These are phyloP conservation scores for Dermolepida albohirtum DNA, from an alignment of 2,888 invertebrate species.

Conservation along the genomic window DNA sequence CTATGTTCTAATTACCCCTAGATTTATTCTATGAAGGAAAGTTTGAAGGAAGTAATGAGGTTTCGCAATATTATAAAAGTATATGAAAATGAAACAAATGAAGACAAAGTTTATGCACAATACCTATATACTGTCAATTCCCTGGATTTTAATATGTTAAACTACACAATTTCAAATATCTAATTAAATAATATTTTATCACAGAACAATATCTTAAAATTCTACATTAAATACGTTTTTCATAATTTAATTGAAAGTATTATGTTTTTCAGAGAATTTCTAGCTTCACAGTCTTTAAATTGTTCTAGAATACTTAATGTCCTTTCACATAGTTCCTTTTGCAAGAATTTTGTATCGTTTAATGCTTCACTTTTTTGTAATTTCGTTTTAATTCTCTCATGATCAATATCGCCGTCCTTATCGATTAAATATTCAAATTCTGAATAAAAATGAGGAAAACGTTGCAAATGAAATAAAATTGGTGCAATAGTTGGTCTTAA, in stretches of 20 bases:
- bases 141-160: too few species aligned
- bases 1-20: too few species aligned
- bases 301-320: slow-evolving; percentile 79
- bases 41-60: too few species aligned
- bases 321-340: slow-evolving; percentile 76
- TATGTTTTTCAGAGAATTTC: slow-evolving; percentile 84
- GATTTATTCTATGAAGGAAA: too few species aligned
- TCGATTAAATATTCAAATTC: slow-evolving; percentile 74
- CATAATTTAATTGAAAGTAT: slow-evolving; percentile 61
- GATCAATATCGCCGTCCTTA: slow-evolving; percentile 65
- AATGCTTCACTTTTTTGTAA: slow-evolving; percentile 73
- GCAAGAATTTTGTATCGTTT: slow-evolving; percentile 76
- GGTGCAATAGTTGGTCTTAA: slow-evolving; percentile 81
- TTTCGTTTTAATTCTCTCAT: slow-evolving; percentile 48
- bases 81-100: too few species aligned
- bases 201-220: too few species aligned
- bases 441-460: slow-evolving; percentile 74
- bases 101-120: too few species aligned
- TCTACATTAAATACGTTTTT: background rate
- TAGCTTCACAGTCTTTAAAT: slow-evolving; percentile 83
- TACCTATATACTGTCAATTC: too few species aligned
- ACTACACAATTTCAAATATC: too few species aligned
- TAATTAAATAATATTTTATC: too few species aligned
- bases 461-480: slow-evolving; percentile 81
- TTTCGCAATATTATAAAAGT: too few species aligned